phyloP scores from a whole-genome alignment of 2,888 invertebrate species.

The Agriopis marginaria region DNA sequence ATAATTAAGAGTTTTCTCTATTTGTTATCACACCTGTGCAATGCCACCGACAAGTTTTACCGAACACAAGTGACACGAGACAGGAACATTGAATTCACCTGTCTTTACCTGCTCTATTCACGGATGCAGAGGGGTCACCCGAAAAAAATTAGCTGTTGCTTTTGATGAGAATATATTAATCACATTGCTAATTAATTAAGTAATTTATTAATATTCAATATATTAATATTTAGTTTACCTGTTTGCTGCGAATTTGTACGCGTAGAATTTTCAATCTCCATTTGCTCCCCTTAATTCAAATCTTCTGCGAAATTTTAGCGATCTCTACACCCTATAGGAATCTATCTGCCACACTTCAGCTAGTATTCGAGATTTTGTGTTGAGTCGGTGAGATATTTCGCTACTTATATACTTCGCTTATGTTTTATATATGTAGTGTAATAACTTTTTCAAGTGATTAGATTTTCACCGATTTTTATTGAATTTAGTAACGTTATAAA shows the following conservation, averaged over 20 bases:
- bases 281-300: no score
- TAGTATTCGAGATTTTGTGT: no score
- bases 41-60: not conserved
- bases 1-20: no score
- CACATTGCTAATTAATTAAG: not conserved
- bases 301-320: no score
- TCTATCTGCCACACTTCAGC: no score
- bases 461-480: not conserved
- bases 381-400: no score
- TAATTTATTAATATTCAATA: not conserved
- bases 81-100: slow-evolving; percentile 34
- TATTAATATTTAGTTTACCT: not conserved
- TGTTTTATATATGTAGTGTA: no score
- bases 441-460: not conserved
- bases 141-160: not conserved
- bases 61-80: slow-evolving; percentile 27
- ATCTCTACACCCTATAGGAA: no score
- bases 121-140: slow-evolving; percentile 21
- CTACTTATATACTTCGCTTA: no score
- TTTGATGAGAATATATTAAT: not conserved
- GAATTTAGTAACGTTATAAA: not conserved
- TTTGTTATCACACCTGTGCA: slow-evolving; percentile 3
- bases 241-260: not conserved
- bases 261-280: no score
- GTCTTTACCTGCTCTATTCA: slow-evolving; percentile 32